These are phyloP conservation scores for Enchytraeus crypticus DNA, from an alignment of 2,888 invertebrate species.

Conservation along the genomic window DNA sequence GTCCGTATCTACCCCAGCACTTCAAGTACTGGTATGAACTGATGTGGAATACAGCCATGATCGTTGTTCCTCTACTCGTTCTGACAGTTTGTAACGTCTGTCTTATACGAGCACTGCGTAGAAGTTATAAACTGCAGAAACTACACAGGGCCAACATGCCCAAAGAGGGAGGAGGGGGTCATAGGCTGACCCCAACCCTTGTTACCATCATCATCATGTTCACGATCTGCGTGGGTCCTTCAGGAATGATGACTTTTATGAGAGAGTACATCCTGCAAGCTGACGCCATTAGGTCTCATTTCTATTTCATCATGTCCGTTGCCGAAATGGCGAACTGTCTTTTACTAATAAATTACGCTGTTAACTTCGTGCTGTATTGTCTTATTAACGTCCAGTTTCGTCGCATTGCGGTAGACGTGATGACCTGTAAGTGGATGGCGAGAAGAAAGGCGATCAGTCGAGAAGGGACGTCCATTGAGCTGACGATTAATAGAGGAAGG, in stretches of 20 bases:
- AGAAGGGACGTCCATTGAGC: no score
- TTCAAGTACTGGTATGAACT: constrained; percentile 35
- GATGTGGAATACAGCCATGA: constrained; percentile 37
- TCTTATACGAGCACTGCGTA: constrained; percentile 39
- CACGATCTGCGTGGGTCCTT: constrained; percentile 38
- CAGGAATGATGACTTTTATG: constrained; percentile 35
- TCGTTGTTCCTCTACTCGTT: constrained; percentile 37
- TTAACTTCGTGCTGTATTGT: constrained; percentile 70
- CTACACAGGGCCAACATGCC: constrained; percentile 23
- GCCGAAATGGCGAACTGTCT: constrained; percentile 36
- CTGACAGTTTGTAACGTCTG: constrained; percentile 41
- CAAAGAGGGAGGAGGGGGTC: constrained; percentile 22
- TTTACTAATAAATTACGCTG: constrained; percentile 47
- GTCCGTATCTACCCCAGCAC: constrained; percentile 22
- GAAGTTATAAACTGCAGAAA: constrained; percentile 35
- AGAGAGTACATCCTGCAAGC: neutral
- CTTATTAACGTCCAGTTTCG: constrained; percentile 68
- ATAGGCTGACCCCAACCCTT: constrained; percentile 38
- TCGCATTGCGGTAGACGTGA: constrained; percentile 52
- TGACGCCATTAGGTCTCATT: neutral
- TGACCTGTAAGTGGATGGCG: constrained; percentile 4
- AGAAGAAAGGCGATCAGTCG: no score
- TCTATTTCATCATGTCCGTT: neutral
- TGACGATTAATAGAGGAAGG: neutral
- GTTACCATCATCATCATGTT: constrained; percentile 43